Base-by-base conservation (phyloP, 1,140 invertebrate genomes). In the Penaeus japonicus region DNA sequence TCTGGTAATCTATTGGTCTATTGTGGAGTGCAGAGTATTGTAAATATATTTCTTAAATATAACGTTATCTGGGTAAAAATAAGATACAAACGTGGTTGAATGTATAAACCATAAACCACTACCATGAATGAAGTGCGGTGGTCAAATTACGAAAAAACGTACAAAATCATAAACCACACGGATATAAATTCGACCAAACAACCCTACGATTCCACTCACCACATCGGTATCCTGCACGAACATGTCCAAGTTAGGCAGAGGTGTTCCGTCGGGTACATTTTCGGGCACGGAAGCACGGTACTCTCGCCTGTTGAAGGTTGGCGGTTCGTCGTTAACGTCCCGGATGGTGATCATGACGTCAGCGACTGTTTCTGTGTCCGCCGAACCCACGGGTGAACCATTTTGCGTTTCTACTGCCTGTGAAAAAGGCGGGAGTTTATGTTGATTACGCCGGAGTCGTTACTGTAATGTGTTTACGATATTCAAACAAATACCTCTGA, bases 281-380 rank as follows among this genome's bases (percentile, higher is more conserved):
- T 98, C 97, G 0, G 95, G 95, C 85, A 98, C 95, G 73, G 95
- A 94, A 12, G 97, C 96, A 62, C 93, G 94, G 92, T 97, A 98
- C 92, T 97, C 96, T 55, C 95, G 94, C 32, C 89, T 90, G 65
- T 92, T 91, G 91, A 95, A 94, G 70, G 91, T 91, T 0, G 98
- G 98, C 0, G 97, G 95, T 91, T 97, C 97, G 92, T 99, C 98
- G 93, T 99, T 99, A 0, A 98, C 97, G 93, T 98, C 98, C 91
- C 95, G 95, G 89, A 98, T 96, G 32, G 96, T 97, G 20, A 99
- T 95, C 0, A 95, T 97, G 17, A 96, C 95, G 32, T 91, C 90
- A 0, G 85, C 90, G 2, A 89, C 79, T 7, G 91, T 87, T 32
- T 88, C 87, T 17, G 91, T 87, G 30, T 90, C 87, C 0, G 70